Evolutionary conservation across 2,888 invertebrate genomes (phyloP).

Genomic region (Yponomeuta evonymella): DNA sequence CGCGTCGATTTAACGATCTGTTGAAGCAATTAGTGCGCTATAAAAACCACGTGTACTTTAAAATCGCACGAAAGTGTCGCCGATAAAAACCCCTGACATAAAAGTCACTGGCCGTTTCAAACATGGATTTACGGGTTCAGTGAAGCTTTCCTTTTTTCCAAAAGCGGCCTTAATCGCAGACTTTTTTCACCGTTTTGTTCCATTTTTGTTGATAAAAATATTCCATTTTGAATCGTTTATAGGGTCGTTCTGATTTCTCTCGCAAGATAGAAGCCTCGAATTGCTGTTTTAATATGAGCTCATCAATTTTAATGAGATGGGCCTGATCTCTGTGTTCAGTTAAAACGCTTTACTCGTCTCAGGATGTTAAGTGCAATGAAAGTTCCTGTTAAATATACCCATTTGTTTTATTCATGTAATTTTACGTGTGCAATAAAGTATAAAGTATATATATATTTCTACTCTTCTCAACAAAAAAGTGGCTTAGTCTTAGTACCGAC

Average conservation of each 20-base stretch:
- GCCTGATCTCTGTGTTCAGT: conserved; percentile 16
- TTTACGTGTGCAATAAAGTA: too few species aligned
- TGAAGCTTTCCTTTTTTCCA: conserved; percentile 15
- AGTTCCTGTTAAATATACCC: conserved; percentile 3
- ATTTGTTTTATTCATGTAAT: background rate
- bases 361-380: too few species aligned
- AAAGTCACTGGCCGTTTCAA: conserved; percentile 12
- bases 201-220: conserved; percentile 9
- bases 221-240: conserved; percentile 14
- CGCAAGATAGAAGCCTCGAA: conserved; percentile 35
- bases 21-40: conserved; percentile 12
- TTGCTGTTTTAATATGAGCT: conserved; percentile 37
- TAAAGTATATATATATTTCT: background rate
- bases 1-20: conserved; percentile 15
- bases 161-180: conserved; percentile 10
- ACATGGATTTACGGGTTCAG: conserved; percentile 15
- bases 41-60: conserved; percentile 9
- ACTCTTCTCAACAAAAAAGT: background rate
- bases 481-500: too few species aligned
- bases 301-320: conserved; percentile 47
- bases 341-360: conserved; percentile 4
- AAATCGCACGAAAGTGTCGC: conserved; percentile 14
- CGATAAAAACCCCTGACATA: conserved; percentile 9
- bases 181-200: conserved; percentile 12
- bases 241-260: conserved; percentile 31